Percentiles rank a stretch among this genome's conserved stretches.
phyloP scores from a whole-genome alignment of 2,797 vertebrate species.

The Hippocampus kuda region DNA sequence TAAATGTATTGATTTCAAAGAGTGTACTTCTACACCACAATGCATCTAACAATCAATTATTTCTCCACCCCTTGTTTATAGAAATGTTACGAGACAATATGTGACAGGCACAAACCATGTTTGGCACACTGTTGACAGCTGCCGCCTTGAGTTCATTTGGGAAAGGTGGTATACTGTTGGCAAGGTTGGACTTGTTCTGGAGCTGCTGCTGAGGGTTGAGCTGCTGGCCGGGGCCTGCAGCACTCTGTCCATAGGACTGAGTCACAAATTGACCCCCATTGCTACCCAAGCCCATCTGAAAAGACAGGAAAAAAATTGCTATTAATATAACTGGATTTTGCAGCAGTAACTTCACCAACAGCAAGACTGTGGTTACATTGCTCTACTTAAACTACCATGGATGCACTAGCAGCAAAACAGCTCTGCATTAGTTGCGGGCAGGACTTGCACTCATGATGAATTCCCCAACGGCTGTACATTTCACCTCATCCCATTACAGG shows the following conservation, averaged over 20 bases:
- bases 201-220: slow-evolving; percentile 78
- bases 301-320: slow-evolving; percentile 9
- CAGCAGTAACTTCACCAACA: not conserved
- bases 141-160: slow-evolving; percentile 85
- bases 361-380: not conserved
- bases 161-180: slow-evolving; percentile 84
- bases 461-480: too few relatives aligned
- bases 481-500: too few relatives aligned
- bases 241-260: slow-evolving; percentile 79
- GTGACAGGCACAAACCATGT: slow-evolving; percentile 76
- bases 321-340: not conserved
- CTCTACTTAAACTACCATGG: too few relatives aligned
- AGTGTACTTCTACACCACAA: not conserved
- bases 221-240: slow-evolving; percentile 71
- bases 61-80: not conserved
- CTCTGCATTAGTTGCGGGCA: too few relatives aligned
- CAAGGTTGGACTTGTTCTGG: slow-evolving; percentile 79
- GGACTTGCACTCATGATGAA: too few relatives aligned
- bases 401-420: too few relatives aligned
- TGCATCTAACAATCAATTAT: not conserved
- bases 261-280: slow-evolving; percentile 78
- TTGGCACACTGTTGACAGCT: slow-evolving; percentile 75
- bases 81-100: slow-evolving; percentile 6
- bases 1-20: not conserved
- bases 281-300: slow-evolving; percentile 82